Conservation (phyloP, 2,888 invertebrate genomes). For the Malthinus seriepunctatus region DNA sequence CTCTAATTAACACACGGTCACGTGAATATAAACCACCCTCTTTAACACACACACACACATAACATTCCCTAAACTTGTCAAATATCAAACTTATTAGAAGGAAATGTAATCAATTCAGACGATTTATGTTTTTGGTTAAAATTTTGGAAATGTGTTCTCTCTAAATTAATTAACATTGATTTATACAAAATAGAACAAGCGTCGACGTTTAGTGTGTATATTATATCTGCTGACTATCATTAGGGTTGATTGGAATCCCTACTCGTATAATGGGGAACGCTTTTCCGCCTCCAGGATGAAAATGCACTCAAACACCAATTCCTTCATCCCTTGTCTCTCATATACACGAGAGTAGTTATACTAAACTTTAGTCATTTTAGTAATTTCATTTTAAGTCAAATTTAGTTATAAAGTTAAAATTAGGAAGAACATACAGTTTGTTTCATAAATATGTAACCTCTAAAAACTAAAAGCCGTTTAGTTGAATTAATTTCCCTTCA, state of each 20-base stretch:
- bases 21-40: constrained; percentile 10
- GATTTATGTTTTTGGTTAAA: background rate
- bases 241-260: constrained; percentile 24
- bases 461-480: background rate
- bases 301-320: constrained; percentile 5
- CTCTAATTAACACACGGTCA: constrained; percentile 19
- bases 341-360: too few species aligned
- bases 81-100: background rate
- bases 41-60: constrained; percentile 3
- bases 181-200: constrained; percentile 16
- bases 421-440: background rate
- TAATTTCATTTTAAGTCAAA: too few species aligned
- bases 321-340: background rate
- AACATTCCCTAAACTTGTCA: constrained; percentile 1
- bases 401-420: too few species aligned
- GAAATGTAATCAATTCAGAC: background rate
- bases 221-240: constrained; percentile 22
- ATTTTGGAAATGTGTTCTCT: background rate
- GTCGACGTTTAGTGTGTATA: constrained; percentile 10
- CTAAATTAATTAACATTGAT: constrained; percentile 12
- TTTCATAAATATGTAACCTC: background rate
- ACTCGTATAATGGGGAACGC: constrained; percentile 7
- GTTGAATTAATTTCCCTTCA: background rate
- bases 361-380: too few species aligned
- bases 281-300: constrained; percentile 14